Conservation (phyloP, 2,888 invertebrate genomes). For the Epiblema foenella region DNA sequence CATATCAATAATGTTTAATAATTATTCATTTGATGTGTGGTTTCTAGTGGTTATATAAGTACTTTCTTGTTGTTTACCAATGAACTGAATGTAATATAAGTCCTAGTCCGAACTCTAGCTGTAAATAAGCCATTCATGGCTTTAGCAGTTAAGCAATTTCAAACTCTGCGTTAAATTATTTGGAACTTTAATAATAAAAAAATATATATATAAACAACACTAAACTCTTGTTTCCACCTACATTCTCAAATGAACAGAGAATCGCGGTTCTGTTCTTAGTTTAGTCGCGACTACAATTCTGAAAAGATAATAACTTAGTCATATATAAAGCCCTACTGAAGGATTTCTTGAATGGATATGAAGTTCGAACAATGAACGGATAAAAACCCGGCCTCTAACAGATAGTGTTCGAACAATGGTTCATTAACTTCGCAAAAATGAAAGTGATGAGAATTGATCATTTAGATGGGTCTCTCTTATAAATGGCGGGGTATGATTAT, state of each 20-base stretch:
- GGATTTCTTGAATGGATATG: conserved; percentile 24
- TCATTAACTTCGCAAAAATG: conserved; percentile 46
- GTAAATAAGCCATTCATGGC: too few relatives aligned
- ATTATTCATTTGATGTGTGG: too few relatives aligned
- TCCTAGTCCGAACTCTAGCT: too few relatives aligned
- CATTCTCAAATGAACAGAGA: background rate
- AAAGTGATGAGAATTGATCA: conserved; percentile 50
- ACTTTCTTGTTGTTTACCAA: too few relatives aligned
- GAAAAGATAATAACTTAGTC: conserved; percentile 19
- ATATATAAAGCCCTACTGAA: conserved; percentile 21
- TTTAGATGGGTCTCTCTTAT: conserved; percentile 50
- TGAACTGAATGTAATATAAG: too few relatives aligned
- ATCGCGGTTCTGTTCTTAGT: background rate
- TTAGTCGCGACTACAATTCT: background rate
- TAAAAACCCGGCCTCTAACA: conserved; percentile 28
- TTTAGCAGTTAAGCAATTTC: too few relatives aligned
- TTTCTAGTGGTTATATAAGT: too few relatives aligned
- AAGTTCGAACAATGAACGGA: conserved; percentile 26
- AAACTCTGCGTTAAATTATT: too few relatives aligned
- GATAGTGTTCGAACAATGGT: conserved; percentile 40
- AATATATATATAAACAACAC: background rate
- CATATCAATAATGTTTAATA: too few relatives aligned
- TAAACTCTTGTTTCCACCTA: too few relatives aligned
- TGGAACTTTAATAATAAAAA: too few relatives aligned
- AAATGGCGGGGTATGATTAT: conserved; percentile 23